These are phyloP conservation scores for Philypnodon macrostomus DNA, from an alignment of 2,797 vertebrate genomes.

Conservation along the genomic window DNA sequence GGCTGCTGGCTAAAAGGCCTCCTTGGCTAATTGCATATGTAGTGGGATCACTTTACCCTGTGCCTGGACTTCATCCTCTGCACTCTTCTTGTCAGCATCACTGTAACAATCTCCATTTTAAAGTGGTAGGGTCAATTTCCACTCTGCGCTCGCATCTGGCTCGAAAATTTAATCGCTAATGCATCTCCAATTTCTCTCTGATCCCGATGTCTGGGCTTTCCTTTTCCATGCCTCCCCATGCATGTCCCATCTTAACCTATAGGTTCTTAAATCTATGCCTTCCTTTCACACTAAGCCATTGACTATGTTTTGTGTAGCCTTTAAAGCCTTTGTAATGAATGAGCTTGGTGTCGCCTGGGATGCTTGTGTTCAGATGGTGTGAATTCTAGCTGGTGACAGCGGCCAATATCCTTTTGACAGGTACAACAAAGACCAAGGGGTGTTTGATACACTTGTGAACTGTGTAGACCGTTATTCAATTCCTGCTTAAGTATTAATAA, in stretches of 20 bases:
- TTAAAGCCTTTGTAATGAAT: constrained; percentile 33
- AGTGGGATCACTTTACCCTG: constrained; percentile 70
- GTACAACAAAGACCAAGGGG: constrained; percentile 63
- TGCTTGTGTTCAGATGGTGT: constrained; percentile 46
- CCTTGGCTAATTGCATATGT: constrained; percentile 66
- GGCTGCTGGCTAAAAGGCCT: constrained; percentile 45
- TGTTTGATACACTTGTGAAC: constrained; percentile 72
- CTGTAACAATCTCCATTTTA: constrained; percentile 67
- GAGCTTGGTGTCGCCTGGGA: constrained; percentile 21
- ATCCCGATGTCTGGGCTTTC: background rate
- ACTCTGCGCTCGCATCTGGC: constrained; percentile 53
- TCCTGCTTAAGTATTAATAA: constrained; percentile 83
- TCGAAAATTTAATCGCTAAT: constrained; percentile 63
- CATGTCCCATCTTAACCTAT: background rate
- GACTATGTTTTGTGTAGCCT: constrained; percentile 17
- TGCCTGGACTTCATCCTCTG: constrained; percentile 38
- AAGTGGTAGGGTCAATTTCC: constrained; percentile 68
- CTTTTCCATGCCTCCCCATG: too few relatives aligned
- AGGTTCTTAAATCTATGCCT: constrained; percentile 45
- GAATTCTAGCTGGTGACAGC: constrained; percentile 42
- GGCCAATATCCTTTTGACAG: constrained; percentile 52
- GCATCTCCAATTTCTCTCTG: constrained; percentile 58
- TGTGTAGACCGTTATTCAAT: constrained; percentile 70
- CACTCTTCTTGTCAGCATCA: constrained; percentile 46
- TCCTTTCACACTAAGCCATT: constrained; percentile 17